These are phyloP conservation scores for Limnodromus scolopaceus DNA, from an alignment of 2,797 vertebrate species.

Conservation along the genomic window DNA sequence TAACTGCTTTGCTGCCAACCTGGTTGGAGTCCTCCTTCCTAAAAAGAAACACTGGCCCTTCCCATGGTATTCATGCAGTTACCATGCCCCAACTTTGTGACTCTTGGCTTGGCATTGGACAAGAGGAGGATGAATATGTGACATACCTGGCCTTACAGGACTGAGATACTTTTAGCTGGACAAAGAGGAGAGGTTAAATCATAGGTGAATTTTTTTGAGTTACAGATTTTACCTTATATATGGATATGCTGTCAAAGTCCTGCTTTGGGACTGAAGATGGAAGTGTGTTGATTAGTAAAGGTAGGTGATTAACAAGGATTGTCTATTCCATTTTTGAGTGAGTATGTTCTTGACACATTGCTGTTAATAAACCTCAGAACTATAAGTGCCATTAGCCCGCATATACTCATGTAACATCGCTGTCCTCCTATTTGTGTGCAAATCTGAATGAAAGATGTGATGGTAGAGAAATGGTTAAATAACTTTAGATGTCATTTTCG, in stretches of 20 bases:
- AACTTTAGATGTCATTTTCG: background rate
- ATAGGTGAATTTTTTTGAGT: background rate
- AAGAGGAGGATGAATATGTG: background rate
- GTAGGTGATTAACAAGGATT: background rate
- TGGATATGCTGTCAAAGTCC: background rate
- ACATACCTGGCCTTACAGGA: background rate
- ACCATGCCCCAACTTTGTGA: background rate
- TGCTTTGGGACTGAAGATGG: background rate
- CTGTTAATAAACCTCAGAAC: background rate
- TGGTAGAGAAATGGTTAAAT: background rate
- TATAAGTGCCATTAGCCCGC: background rate
- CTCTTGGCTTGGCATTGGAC: background rate
- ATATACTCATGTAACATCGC: background rate
- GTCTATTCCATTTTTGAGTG: background rate
- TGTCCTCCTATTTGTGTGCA: background rate
- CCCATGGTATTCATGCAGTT: fast-evolving
- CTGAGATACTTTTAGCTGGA: background rate
- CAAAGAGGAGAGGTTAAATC: background rate
- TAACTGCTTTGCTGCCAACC: background rate
- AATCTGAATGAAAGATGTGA: background rate
- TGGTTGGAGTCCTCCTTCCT: background rate
- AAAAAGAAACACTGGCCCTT: background rate
- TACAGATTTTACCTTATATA: background rate
- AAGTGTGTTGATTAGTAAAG: background rate
- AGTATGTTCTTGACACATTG: background rate